A percentile compares a stretch with the other conserved stretches of the same genome.
phyloP scores from a whole-genome alignment of 37 sponge, comb jelly and placozoan species.

The Cliona cf. orientalis region DNA sequence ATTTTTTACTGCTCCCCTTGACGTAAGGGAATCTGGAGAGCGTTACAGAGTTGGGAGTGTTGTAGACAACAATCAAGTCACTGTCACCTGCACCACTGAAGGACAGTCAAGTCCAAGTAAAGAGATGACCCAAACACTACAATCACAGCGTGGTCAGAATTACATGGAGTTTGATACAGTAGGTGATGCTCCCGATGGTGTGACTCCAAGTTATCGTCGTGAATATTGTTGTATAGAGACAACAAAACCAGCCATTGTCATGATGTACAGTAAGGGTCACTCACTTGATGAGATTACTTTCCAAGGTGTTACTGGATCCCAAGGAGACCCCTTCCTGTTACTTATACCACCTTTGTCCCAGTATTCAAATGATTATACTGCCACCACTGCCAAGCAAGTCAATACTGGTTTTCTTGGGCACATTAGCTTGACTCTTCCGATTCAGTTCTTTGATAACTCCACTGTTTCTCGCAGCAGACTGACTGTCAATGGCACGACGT shows the following conservation, averaged over 20 bases:
- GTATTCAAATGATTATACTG: conserved; percentile 31
- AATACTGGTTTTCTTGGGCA: not conserved
- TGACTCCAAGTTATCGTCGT: not conserved
- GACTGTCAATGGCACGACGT: not conserved
- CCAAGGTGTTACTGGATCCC: not conserved
- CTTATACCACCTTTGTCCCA: conserved; percentile 47
- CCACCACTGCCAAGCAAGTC: not conserved
- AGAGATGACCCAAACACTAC: too few relatives aligned
- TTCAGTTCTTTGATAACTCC: conserved; percentile 26
- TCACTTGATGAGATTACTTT: conserved; percentile 10
- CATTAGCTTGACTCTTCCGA: conserved; percentile 9
- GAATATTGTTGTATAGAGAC: conserved; percentile 59
- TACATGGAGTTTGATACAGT: conserved; percentile 10
- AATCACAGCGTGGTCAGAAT: too few relatives aligned
- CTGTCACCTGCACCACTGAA: conserved; percentile 29
- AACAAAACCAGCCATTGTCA: conserved; percentile 33
- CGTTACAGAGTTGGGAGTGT: conserved; percentile 26
- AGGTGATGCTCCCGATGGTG: not conserved
- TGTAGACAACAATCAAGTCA: conserved; percentile 27
- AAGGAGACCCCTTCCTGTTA: conserved; percentile 57
- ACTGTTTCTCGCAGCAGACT: not conserved
- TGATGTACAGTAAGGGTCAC: conserved; percentile 55
- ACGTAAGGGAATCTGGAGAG: conserved; percentile 25
- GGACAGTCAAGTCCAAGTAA: too few relatives aligned
- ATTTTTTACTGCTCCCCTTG: conserved; percentile 23